Base-by-base conservation (phyloP, 2,113 vertebrate species). In the Willisornis vidua region DNA sequence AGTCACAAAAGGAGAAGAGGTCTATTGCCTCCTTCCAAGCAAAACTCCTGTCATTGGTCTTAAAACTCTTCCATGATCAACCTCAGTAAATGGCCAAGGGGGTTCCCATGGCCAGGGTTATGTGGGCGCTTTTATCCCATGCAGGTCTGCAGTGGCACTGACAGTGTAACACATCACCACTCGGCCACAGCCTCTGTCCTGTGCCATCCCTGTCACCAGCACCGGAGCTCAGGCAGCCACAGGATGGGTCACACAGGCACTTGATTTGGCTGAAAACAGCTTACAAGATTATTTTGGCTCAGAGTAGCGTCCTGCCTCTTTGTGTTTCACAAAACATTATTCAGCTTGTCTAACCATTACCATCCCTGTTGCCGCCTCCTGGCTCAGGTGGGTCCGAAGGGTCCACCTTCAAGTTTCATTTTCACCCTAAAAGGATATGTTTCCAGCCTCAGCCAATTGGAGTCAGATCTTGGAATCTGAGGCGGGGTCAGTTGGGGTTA, bases 71-170 rank as follows among this genome's bases (percentile, higher is more conserved):
- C 5, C 19, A 2, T 43, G 31, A 70, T 45, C 46, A 65, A 1
- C 54, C 28, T 65, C 43, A n/a, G 1, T 35, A 41, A 76, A 68
- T 14, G 33, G 23, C 41, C 39, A 12, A 7, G 7, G 31, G 49
- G 11, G 5, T 37, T 73, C 26, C 54, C 0, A 0, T 57, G 68
- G 75, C 29, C 2, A 3, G 25, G 51, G 15, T 66, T 68, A 9
- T 3, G 0, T 31, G 48, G 8, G 12, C 0, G 0, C 28, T 66
- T 57, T 10, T 20, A 67, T 22, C 61, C 62, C 0, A 0, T 35
- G 18, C 35, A 33, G 37, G 18, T 14, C 52, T 9, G 2, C 46
- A 31, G 46, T 2, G 68, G 81, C 55, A 57, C 31, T 0, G 0
- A 17, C 15, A n/a, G 39, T 6, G 0, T 14, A 31, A 39, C 39